Evolutionary conservation across 2,113 vertebrate species (phyloP).

Genomic region (Sphaerodactylus townsendi): DNA sequence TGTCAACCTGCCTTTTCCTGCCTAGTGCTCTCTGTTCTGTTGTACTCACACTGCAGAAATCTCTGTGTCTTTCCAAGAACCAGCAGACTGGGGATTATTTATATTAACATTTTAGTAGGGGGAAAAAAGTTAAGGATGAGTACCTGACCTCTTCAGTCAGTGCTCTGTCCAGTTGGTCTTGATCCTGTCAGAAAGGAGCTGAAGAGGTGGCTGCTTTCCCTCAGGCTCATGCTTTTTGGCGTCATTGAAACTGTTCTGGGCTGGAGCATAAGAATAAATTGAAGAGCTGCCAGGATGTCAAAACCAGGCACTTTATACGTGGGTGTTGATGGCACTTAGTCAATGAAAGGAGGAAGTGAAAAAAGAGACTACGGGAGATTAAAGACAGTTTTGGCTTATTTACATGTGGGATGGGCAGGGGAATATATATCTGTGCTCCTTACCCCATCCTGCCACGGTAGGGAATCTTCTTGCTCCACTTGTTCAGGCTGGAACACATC

Average conservation of each 20-base stretch:
- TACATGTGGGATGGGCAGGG: not conserved
- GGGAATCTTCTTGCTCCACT: not conserved
- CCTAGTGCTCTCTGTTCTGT: not conserved
- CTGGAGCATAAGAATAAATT: constrained; percentile 7
- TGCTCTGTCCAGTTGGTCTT: not conserved
- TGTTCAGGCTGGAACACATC: not conserved
- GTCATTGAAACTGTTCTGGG: constrained; percentile 1
- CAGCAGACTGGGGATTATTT: not conserved
- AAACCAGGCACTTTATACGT: not conserved
- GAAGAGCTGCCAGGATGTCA: not conserved
- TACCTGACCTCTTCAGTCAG: not conserved
- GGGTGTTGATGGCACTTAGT: not conserved
- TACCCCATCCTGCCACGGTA: not conserved
- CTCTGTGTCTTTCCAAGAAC: not conserved
- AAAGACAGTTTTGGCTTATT: not conserved
- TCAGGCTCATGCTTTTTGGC: not conserved
- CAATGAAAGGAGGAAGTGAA: not conserved
- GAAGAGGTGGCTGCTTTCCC: not conserved
- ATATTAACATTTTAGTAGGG: not conserved
- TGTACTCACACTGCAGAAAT: fast-evolving
- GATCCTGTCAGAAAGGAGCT: not conserved
- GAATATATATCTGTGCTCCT: not conserved
- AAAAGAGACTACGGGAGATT: not conserved
- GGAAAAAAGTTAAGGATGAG: not conserved
- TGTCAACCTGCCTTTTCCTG: not conserved